Evolutionary conservation across 2,888 invertebrate genomes (phyloP), one percentile per base, ranked within the genome.

Genomic region (Syritta pipiens): DNA sequence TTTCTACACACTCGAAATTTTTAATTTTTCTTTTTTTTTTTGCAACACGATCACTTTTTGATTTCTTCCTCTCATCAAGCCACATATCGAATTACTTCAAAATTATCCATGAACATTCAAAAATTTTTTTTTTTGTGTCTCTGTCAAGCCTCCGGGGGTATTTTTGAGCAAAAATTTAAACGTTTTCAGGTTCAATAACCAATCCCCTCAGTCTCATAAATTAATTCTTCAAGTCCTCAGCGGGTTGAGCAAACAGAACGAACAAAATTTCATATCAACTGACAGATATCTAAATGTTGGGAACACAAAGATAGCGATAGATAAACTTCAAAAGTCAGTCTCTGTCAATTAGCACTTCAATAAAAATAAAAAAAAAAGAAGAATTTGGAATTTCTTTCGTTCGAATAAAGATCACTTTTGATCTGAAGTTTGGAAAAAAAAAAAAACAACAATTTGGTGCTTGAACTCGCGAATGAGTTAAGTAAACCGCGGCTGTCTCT

Each of bases 1-100:
- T 30, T 32, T 49, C 19, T 24, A 17, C 14, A 14, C n/a, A 17
- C 14, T 28, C 26, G 14, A 26, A 51, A 7, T 17, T 30, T 24
- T 26, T 20, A 28, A 46, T 46, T 35, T 40, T 59, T 67, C 49
- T 63, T 20, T 14, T 20, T 48, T 59, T 65, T 53, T 37, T 17
- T 32, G 77, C 77, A 71, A 72, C 77, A 77, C 71, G 77, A 77
- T 77, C 77, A 77, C 77, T 77, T 67, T 59, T n/a, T n/a, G n/a
- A n/a, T n/a, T n/a, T n/a, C n/a, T n/a, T 65, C 42, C 44, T 26
- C 49, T 59, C 65, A 24, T n/a, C n/a, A n/a, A n/a, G 37, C 65
- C 40, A 55, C 24, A 55, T 71, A 77, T 77, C 77, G 71, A 77
- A 71, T 77, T 71, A 71, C 77, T 53, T 42, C 44, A n/a, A 19